phyloP scores from a whole-genome alignment of 2,888 invertebrate genomes.

The Epirrita christyi region DNA sequence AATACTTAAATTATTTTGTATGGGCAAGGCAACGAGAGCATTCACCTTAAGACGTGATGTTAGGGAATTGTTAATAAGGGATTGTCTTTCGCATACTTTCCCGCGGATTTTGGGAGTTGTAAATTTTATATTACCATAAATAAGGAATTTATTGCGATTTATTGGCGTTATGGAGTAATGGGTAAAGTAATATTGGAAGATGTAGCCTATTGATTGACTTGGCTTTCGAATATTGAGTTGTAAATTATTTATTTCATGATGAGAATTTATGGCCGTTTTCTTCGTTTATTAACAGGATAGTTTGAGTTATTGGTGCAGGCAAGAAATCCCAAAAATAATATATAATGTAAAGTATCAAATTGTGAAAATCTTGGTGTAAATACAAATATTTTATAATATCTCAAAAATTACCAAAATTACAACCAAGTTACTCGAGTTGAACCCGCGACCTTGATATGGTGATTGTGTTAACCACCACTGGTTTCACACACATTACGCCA shows the following conservation, averaged over 20 bases:
- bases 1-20: no score
- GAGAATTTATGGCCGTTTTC: conserved; percentile 20
- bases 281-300: background rate
- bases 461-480: no score
- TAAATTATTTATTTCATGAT: conserved; percentile 37
- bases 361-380: no score
- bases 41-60: conserved; percentile 72
- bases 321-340: no score
- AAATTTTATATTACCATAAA: conserved; percentile 81
- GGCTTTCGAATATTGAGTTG: conserved; percentile 37
- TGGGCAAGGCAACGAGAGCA: no score
- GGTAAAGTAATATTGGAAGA: conserved; percentile 30
- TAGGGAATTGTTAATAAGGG: conserved; percentile 77
- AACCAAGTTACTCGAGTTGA: no score
- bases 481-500: no score
- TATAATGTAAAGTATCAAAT: no score
- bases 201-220: conserved; percentile 37
- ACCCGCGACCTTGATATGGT: no score
- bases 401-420: no score
- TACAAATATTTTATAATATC: no score
- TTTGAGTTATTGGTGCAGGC: background rate
- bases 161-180: conserved; percentile 54
- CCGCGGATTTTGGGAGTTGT: conserved; percentile 67
- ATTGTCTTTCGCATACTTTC: conserved; percentile 59
- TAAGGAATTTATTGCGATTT: conserved; percentile 69